These are phyloP conservation scores for Sceliomorpha sp. DNA, from an alignment of 2,888 invertebrate species.

Conservation along the genomic window DNA sequence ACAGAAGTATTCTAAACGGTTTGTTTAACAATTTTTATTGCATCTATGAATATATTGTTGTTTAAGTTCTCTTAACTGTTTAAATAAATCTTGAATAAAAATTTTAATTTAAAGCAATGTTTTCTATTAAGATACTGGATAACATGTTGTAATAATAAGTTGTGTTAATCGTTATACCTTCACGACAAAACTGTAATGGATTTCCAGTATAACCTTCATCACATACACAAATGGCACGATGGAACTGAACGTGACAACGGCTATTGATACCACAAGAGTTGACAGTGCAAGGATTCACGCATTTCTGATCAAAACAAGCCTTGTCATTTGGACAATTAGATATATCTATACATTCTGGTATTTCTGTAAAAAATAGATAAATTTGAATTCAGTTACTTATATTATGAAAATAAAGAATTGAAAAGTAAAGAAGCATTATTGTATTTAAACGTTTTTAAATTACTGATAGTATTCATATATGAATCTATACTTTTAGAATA, in stretches of 20 bases:
- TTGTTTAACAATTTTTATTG: neutral
- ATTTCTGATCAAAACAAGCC: conserved; percentile 89
- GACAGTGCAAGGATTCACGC: conserved; percentile 88
- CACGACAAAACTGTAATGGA: conserved; percentile 88
- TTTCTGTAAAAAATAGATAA: conserved; percentile 20
- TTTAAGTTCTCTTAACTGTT: no score
- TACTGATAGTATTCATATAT: no score
- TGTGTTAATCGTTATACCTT: no score
- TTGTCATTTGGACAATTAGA: conserved; percentile 91
- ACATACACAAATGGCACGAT: conserved; percentile 91
- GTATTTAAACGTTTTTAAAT: no score
- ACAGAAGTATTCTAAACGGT: no score
- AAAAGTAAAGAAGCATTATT: neutral
- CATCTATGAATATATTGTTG: no score
- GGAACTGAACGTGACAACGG: conserved; percentile 88
- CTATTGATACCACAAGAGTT: conserved; percentile 89
- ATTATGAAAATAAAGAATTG: neutral
- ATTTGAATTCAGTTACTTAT: neutral
- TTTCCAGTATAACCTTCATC: conserved; percentile 91
- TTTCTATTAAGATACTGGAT: neutral
- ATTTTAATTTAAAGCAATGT: neutral
- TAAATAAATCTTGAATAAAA: no score
- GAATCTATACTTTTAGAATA: neutral
- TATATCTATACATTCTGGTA: conserved; percentile 88
- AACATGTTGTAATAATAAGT: neutral